Evolutionary conservation across 2,113 vertebrate genomes (phyloP).

Genomic region (Sakesphorus luctuosus): DNA sequence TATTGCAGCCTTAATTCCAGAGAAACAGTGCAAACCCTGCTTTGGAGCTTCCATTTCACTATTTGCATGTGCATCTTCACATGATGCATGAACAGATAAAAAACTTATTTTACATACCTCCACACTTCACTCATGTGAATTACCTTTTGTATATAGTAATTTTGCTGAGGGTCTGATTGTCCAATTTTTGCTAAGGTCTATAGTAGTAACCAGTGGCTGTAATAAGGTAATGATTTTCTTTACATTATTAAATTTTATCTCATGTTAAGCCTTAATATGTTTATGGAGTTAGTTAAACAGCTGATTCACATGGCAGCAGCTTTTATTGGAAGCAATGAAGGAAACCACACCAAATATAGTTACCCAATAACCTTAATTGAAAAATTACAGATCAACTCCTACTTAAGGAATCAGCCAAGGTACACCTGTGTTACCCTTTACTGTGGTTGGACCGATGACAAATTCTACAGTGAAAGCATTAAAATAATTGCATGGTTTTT

Average conservation of each 20-base stretch:
- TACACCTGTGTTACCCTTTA: not conserved
- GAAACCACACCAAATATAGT: not conserved
- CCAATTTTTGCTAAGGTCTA: not conserved
- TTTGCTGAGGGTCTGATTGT: not conserved
- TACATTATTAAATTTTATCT: not conserved
- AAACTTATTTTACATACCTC: not conserved
- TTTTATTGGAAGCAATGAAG: not conserved
- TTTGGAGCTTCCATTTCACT: not conserved
- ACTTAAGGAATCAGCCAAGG: not conserved
- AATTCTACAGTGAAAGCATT: not conserved
- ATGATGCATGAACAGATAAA: not conserved
- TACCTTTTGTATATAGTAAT: not conserved
- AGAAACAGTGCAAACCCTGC: not conserved
- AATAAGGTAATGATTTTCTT: not conserved
- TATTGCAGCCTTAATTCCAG: not conserved
- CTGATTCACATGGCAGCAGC: not conserved
- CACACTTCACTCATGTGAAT: not conserved
- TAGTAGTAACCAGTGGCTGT: not conserved
- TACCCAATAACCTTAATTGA: not conserved
- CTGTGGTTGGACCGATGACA: not conserved
- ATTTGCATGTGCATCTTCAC: not conserved
- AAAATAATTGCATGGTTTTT: not conserved
- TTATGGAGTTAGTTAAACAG: not conserved
- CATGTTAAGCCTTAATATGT: not conserved
- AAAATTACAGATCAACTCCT: not conserved